phyloP scores from a whole-genome alignment of 2,797 vertebrate species.

The Hyperoplus lanceolatus region DNA sequence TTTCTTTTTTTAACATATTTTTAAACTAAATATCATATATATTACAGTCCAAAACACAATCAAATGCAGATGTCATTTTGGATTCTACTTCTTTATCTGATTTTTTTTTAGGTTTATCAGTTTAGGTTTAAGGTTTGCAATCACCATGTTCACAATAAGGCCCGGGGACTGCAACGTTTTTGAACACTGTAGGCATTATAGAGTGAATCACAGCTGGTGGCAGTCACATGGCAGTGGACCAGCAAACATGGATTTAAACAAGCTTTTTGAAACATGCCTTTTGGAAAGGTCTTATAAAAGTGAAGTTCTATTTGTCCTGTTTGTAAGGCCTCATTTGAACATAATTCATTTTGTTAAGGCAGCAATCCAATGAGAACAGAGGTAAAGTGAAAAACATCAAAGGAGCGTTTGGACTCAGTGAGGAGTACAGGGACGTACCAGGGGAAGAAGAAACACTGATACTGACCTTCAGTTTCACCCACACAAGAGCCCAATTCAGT shows the following conservation, averaged over 20 bases:
- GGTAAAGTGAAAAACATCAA: background rate
- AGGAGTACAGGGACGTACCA: constrained; percentile 10
- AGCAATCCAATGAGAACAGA: background rate
- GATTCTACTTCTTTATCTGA: too few species aligned
- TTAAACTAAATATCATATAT: too few species aligned
- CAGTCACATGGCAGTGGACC: too few species aligned
- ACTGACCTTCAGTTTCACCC: constrained; percentile 3
- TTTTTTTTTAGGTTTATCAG: background rate
- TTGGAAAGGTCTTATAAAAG: background rate
- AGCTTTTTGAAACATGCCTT: background rate
- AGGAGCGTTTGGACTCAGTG: background rate
- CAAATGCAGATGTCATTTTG: too few species aligned
- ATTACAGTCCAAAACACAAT: too few species aligned
- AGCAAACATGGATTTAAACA: background rate
- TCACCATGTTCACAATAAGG: background rate
- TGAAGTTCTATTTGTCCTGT: background rate
- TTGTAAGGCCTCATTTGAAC: background rate
- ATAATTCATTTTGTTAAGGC: background rate
- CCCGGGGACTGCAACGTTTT: background rate
- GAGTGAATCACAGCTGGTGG: too few species aligned
- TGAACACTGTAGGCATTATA: background rate
- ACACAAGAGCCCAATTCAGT: background rate
- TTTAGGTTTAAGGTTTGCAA: too few species aligned
- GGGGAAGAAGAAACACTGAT: background rate
- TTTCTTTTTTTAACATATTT: too few species aligned